These are phyloP conservation scores for Paracyclopina nana DNA, from an alignment of 1,140 invertebrate species.

Conservation along the genomic window DNA sequence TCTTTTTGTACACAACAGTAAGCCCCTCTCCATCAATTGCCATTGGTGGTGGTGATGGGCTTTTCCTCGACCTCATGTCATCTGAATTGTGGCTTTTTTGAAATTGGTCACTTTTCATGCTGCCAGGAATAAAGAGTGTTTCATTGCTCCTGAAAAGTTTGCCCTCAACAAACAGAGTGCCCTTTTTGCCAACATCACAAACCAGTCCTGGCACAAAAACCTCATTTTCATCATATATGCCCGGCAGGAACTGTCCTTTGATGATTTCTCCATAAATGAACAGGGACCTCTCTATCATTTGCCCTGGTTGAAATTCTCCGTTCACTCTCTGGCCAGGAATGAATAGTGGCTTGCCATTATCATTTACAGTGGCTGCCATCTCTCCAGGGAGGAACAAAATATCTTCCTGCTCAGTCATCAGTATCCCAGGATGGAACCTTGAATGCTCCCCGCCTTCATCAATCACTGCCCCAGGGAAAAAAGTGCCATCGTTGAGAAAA, in stretches of 20 bases:
- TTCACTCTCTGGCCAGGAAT: constrained; percentile 41
- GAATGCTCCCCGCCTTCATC: constrained; percentile 38
- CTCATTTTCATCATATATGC: background rate
- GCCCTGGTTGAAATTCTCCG: constrained; percentile 23
- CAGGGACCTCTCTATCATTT: constrained; percentile 9
- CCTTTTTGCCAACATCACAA: constrained; percentile 8
- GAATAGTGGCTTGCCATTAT: constrained; percentile 18
- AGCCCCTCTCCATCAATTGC: constrained; percentile 7
- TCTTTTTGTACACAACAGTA: constrained; percentile 10
- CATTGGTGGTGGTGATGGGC: no score
- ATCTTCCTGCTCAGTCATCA: constrained; percentile 41
- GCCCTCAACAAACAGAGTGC: constrained; percentile 18
- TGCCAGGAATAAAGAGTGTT: constrained; percentile 17
- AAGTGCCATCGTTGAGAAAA: constrained; percentile 17
- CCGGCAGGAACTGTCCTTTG: background rate
- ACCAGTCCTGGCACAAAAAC: background rate
- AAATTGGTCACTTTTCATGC: no score
- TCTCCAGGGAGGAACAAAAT: constrained; percentile 21
- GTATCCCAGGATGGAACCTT: constrained; percentile 47
- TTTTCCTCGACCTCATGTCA: no score
- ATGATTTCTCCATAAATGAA: background rate
- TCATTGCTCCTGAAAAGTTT: constrained; percentile 8
- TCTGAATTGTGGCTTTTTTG: constrained; percentile 7
- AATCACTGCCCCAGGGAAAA: constrained; percentile 34
- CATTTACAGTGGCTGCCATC: constrained; percentile 17